Conservation (phyloP, 2,797 vertebrate genomes). For the Parambassis ranga region DNA sequence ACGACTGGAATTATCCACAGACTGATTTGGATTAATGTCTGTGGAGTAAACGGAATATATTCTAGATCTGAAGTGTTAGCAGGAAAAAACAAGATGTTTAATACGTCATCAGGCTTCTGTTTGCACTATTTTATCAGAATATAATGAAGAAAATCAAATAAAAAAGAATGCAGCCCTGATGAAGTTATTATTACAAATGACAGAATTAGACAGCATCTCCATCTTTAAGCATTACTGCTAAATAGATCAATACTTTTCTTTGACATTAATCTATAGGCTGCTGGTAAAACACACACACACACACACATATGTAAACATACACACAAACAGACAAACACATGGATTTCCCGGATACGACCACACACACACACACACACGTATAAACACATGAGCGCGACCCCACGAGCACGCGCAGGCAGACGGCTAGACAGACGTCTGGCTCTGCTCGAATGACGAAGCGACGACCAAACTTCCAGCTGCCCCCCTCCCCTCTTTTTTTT, state of each 20-base stretch:
- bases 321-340: conserved; percentile 6
- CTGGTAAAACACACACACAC: neutral
- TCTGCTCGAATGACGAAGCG: conserved; percentile 58
- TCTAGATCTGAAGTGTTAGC: neutral
- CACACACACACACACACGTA: no score
- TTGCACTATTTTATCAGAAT: neutral
- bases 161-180: neutral
- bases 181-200: neutral
- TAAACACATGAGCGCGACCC: neutral
- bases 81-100: neutral
- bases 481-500: neutral
- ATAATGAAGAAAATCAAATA: neutral
- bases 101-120: neutral
- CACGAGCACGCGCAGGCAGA: conserved; percentile 6
- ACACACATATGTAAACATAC: neutral
- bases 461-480: conserved; percentile 43
- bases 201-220: no score
- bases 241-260: no score
- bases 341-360: conserved; percentile 54
- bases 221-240: no score
- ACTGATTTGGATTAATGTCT: neutral
- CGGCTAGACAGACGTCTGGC: conserved; percentile 69
- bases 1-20: neutral
- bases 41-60: neutral
- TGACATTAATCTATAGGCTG: no score